Evolutionary conservation across 2,888 invertebrate genomes (phyloP).

Genomic region (Pterostichus madidus): DNA sequence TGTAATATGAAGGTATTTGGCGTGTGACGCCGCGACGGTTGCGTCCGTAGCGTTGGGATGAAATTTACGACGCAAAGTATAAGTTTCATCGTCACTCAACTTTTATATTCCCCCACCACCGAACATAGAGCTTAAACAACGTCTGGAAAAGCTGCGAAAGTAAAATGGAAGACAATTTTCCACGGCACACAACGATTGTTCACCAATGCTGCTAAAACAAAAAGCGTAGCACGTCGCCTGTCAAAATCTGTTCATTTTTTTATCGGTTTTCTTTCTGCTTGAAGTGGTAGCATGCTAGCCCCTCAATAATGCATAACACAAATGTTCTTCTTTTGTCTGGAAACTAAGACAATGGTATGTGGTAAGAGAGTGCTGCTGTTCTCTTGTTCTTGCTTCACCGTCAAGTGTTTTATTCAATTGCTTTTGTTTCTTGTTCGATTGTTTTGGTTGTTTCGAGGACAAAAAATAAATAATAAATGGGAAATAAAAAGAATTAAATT

Average conservation of each 20-base stretch:
- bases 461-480: not conserved
- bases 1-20: no score
- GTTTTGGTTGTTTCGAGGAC: slow-evolving; percentile 25
- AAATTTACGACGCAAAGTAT: slow-evolving; percentile 5
- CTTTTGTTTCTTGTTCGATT: slow-evolving; percentile 5
- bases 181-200: slow-evolving; percentile 8
- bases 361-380: slow-evolving; percentile 13
- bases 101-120: slow-evolving; percentile 21
- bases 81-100: slow-evolving; percentile 11
- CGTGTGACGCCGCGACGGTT: no score
- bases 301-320: slow-evolving; percentile 17
- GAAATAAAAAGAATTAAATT: slow-evolving; percentile 1
- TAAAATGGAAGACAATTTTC: slow-evolving; percentile 46
- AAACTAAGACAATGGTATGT: not conserved
- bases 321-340: slow-evolving; percentile 18
- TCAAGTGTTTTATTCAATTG: slow-evolving; percentile 42
- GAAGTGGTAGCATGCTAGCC: slow-evolving; percentile 2
- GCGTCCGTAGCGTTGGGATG: no score
- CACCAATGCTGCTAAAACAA: not conserved
- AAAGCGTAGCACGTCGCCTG: not conserved
- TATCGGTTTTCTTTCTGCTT: slow-evolving; percentile 29
- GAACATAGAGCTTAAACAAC: not conserved
- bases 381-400: slow-evolving; percentile 4
- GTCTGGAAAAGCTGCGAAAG: slow-evolving; percentile 28
- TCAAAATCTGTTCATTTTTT: slow-evolving; percentile 46